phyloP scores from a whole-genome alignment of 2,888 invertebrate genomes.

The Hedychridium roseum region DNA sequence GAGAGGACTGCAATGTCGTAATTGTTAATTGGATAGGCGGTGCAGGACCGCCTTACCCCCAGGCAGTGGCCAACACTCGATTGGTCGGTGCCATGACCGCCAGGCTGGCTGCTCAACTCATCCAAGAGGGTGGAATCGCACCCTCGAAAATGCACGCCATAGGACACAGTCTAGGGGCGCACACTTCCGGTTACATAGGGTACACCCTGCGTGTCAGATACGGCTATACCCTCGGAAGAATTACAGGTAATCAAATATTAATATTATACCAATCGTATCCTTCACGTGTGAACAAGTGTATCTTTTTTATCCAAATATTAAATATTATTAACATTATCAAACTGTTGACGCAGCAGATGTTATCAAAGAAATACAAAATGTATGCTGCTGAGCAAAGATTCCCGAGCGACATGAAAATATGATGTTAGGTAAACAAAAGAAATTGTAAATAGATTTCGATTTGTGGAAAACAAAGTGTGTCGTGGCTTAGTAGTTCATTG shows the following conservation, averaged over 20 bases:
- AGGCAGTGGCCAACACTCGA: conserved; percentile 91
- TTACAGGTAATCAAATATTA: conserved; percentile 82
- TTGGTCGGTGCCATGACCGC: conserved; percentile 86
- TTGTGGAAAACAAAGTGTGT: no score
- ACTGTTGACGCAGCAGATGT: not conserved
- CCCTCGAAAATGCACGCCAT: conserved; percentile 79
- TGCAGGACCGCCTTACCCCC: conserved; percentile 87
- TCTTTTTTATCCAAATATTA: no score
- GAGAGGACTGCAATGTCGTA: conserved; percentile 78
- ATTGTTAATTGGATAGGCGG: conserved; percentile 88
- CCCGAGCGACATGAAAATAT: no score
- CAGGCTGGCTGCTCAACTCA: conserved; percentile 69
- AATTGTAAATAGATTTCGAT: no score
- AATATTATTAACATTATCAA: no score
- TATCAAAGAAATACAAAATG: no score
- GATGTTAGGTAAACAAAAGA: no score
- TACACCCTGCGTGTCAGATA: conserved; percentile 69
- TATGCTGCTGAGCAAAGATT: not conserved
- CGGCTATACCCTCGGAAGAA: conserved; percentile 77
- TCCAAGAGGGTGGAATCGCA: conserved; percentile 60
- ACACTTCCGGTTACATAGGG: conserved; percentile 86
- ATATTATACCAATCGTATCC: no score
- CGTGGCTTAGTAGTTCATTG: no score
- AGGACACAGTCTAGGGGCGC: conserved; percentile 88
- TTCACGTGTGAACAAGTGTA: no score